These are phyloP conservation scores for Troides oblongomaculatus DNA, from an alignment of 2,888 invertebrate genomes.

Conservation along the genomic window DNA sequence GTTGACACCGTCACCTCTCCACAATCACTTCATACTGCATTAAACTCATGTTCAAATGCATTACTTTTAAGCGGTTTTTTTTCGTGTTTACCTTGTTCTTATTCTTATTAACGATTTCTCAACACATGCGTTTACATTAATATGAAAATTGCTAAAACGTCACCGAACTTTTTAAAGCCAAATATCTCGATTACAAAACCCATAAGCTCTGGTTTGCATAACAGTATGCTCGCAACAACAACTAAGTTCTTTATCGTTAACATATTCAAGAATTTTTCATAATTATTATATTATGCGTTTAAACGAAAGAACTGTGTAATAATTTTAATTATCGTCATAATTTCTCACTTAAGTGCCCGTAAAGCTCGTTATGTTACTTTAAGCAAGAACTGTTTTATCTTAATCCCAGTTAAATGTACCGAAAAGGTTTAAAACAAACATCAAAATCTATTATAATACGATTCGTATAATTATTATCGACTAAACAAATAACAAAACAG, in stretches of 20 bases:
- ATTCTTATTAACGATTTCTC: conserved; percentile 15
- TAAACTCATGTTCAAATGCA: conserved; percentile 3
- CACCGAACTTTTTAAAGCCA: too few relatives aligned
- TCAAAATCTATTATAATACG: too few relatives aligned
- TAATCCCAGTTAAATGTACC: not conserved
- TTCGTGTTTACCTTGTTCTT: conserved; percentile 15
- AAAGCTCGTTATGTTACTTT: not conserved
- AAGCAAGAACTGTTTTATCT: not conserved
- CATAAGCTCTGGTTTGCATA: not conserved
- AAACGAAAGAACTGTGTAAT: not conserved
- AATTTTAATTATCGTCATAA: not conserved
- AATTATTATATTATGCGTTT: not conserved
- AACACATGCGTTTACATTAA: not conserved
- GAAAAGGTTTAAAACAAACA: not conserved
- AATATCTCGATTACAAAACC: too few relatives aligned
- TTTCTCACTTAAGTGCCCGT: not conserved
- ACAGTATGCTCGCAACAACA: not conserved
- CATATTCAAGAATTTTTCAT: not conserved
- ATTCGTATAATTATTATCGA: not conserved
- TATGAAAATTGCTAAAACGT: not conserved
- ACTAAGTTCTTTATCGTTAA: not conserved
- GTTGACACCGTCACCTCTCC: conserved; percentile 5
- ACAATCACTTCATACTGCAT: conserved; percentile 3
- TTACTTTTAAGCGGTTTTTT: conserved; percentile 15
- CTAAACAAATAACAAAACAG: too few relatives aligned